Percentiles rank a stretch among this genome's conserved stretches.
These are phyloP conservation scores for Leptodactylus fallax DNA, from an alignment of 2,797 vertebrate genomes.

Conservation along the genomic window DNA sequence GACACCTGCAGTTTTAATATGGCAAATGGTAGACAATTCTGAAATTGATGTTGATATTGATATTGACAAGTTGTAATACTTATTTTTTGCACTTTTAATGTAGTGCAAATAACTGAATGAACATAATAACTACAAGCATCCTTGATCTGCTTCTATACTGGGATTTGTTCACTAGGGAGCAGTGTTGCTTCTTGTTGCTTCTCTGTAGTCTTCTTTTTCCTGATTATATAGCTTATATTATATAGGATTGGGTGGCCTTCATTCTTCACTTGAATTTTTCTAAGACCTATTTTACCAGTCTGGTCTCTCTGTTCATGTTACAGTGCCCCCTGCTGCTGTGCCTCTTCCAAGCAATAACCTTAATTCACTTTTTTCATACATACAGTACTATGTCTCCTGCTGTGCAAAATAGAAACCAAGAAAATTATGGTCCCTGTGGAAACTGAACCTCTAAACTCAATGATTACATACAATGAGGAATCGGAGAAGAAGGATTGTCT, in stretches of 20 bases:
- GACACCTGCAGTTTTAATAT: neutral
- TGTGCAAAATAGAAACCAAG: constrained; percentile 45
- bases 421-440: constrained; percentile 56
- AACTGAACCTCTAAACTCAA: constrained; percentile 43
- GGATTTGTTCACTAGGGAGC: neutral
- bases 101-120: neutral
- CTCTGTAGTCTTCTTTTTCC: too few species aligned
- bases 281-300: neutral
- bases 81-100: neutral
- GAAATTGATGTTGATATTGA: neutral
- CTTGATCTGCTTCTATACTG: neutral
- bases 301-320: constrained; percentile 1
- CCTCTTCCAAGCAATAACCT: constrained; percentile 8
- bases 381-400: constrained; percentile 38
- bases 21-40: neutral
- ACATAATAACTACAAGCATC: neutral
- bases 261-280: neutral
- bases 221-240: neutral
- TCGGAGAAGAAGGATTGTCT: constrained; percentile 34
- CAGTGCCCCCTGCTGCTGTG: neutral
- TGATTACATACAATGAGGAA: constrained; percentile 57
- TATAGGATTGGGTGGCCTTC: too few species aligned
- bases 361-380: neutral
- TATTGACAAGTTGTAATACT: neutral
- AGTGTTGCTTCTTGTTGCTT: neutral